Percentiles rank a stretch among this genome's conserved stretches.
These are phyloP conservation scores for Idaea straminata DNA, from an alignment of 2,888 invertebrate genomes.

Conservation along the genomic window DNA sequence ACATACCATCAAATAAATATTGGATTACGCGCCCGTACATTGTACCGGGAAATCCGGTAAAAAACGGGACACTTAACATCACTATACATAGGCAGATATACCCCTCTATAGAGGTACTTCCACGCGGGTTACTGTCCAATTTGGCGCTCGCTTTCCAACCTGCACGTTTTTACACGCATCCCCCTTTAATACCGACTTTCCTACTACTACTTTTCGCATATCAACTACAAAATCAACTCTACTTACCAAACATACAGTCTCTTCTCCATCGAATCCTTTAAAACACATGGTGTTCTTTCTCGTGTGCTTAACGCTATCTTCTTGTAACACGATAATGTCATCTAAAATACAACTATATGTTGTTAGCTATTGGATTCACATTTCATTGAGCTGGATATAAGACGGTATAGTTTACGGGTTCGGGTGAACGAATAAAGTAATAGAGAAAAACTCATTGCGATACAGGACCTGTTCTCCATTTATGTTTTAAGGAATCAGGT, in stretches of 20 bases:
- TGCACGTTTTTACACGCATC: constrained; percentile 62
- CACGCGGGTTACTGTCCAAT: constrained; percentile 59
- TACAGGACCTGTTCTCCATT: constrained; percentile 34
- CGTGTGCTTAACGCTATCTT: constrained; percentile 5
- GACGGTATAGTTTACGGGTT: constrained; percentile 14
- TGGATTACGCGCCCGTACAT: constrained; percentile 7
- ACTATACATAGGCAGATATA: constrained; percentile 11
- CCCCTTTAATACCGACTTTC: constrained; percentile 42
- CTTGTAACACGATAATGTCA: constrained; percentile 2
- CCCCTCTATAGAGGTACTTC: constrained; percentile 39
- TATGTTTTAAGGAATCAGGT: constrained; percentile 22
- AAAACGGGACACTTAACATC: constrained; percentile 23
- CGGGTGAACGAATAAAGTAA: constrained; percentile 25
- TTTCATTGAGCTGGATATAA: constrained; percentile 4
- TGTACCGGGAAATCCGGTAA: constrained; percentile 13
- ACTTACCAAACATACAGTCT: not conserved
- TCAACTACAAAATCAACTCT: not conserved
- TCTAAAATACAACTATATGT: constrained; percentile 4
- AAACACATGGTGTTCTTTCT: constrained; percentile 5
- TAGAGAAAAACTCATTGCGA: constrained; percentile 34
- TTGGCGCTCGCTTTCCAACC: constrained; percentile 46
- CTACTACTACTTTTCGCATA: constrained; percentile 8
- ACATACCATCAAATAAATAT: constrained; percentile 4
- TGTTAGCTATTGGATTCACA: not conserved
- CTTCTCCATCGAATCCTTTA: not conserved